These are phyloP conservation scores for Scomber colias DNA, from an alignment of 2,113 vertebrate species.

Conservation along the genomic window DNA sequence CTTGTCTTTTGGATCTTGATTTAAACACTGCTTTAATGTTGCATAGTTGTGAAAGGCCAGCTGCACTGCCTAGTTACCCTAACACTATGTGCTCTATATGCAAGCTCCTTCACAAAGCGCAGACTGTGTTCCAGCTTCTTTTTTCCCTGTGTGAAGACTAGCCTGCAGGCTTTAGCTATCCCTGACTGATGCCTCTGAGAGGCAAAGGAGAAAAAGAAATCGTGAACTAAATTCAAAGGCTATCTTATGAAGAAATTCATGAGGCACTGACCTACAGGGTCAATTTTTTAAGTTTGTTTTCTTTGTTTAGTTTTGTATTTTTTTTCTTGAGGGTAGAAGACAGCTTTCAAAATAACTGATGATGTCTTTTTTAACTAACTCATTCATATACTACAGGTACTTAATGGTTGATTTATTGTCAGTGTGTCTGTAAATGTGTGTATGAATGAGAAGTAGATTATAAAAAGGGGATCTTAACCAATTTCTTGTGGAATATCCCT, in stretches of 20 bases:
- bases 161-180: conserved; percentile 55
- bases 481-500: conserved; percentile 1
- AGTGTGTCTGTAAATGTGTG: neutral
- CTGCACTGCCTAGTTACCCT: conserved; percentile 83
- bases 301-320: neutral
- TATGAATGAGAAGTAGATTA: neutral
- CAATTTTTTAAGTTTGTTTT: conserved; percentile 12
- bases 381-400: too few relatives aligned
- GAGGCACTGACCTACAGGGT: conserved; percentile 27
- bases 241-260: conserved; percentile 37
- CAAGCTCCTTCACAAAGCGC: conserved; percentile 76
- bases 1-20: conserved; percentile 78
- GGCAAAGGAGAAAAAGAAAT: conserved; percentile 59
- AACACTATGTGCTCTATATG: conserved; percentile 85
- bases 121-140: conserved; percentile 71
- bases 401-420: conserved; percentile 4
- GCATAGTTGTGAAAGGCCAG: conserved; percentile 81
- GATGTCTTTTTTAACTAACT: conserved; percentile 1
- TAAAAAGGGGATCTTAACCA: neutral
- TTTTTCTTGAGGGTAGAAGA: neutral
- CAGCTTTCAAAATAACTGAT: neutral
- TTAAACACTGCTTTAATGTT: conserved; percentile 81
- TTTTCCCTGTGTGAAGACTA: conserved; percentile 62
- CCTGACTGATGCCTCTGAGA: conserved; percentile 55
- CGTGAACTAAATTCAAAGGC: conserved; percentile 59